A percentile compares a stretch with the other conserved stretches of the same genome.
Conservation (phyloP, 2,888 invertebrate genomes). For the Eupithecia dodoneata region DNA sequence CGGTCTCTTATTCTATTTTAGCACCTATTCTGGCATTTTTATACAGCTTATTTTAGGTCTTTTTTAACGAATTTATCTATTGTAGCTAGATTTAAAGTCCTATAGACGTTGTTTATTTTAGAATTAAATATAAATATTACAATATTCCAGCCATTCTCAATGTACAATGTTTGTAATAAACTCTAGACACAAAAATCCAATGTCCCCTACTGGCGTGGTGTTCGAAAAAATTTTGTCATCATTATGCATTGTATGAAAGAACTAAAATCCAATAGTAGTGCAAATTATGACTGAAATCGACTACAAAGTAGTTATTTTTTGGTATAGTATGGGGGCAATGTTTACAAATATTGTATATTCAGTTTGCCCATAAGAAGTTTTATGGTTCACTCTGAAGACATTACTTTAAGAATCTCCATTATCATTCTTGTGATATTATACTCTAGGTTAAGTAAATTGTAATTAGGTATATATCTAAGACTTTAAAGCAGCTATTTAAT, state of each 20-base stretch:
- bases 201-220: no score
- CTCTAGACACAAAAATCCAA: no score
- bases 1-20: constrained; percentile 51
- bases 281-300: no score
- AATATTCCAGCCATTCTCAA: background rate
- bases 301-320: no score
- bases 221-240: no score
- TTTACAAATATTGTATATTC: no score
- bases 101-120: background rate
- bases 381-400: no score
- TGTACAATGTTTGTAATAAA: no score
- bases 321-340: no score
- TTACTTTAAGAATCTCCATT: background rate
- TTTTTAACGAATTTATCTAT: background rate
- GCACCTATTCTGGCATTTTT: constrained; percentile 49
- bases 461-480: background rate
- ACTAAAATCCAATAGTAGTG: no score
- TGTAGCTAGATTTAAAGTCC: background rate
- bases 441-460: constrained; percentile 3
- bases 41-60: constrained; percentile 34
- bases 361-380: no score
- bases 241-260: no score
- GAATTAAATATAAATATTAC: background rate
- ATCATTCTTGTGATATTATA: constrained; percentile 11
- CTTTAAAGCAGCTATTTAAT: background rate